Evolutionary conservation across 2,888 invertebrate species (phyloP).

Genomic region (Eupithecia centaureata): DNA sequence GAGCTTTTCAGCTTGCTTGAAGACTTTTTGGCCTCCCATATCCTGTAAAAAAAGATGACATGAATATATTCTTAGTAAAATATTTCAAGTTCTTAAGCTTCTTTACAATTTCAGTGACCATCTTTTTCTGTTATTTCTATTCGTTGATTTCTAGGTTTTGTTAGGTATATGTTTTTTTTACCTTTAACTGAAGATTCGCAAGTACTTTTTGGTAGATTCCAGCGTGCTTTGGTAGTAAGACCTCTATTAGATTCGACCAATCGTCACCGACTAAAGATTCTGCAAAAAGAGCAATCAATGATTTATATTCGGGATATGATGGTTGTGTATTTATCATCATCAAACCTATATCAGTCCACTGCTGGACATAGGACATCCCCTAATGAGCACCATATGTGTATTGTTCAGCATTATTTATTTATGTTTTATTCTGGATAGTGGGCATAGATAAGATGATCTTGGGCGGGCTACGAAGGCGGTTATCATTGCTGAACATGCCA

Average conservation of each 20-base stretch:
- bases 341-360: too few species aligned
- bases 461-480: not conserved
- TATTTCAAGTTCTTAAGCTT: not conserved
- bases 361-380: too few species aligned
- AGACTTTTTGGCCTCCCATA: conserved; percentile 75
- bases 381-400: too few species aligned
- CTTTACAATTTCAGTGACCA: not conserved
- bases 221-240: conserved; percentile 81
- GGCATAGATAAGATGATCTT: not conserved
- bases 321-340: too few species aligned
- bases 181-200: conserved; percentile 77
- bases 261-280: conserved; percentile 83
- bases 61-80: too few species aligned
- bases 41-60: conserved; percentile 62
- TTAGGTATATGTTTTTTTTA: conserved; percentile 39
- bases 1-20: conserved; percentile 75
- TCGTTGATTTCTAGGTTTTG: not conserved
- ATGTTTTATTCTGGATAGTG: too few species aligned
- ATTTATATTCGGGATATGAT: not conserved
- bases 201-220: conserved; percentile 76
- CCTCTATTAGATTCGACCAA: conserved; percentile 84
- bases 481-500: not conserved
- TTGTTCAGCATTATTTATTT: too few species aligned
- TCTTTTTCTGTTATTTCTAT: not conserved
- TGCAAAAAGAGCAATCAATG: conserved; percentile 53